These are phyloP conservation scores for Phataginus tricuspis DNA, from an alignment of 2,797 vertebrate genomes.

Conservation along the genomic window DNA sequence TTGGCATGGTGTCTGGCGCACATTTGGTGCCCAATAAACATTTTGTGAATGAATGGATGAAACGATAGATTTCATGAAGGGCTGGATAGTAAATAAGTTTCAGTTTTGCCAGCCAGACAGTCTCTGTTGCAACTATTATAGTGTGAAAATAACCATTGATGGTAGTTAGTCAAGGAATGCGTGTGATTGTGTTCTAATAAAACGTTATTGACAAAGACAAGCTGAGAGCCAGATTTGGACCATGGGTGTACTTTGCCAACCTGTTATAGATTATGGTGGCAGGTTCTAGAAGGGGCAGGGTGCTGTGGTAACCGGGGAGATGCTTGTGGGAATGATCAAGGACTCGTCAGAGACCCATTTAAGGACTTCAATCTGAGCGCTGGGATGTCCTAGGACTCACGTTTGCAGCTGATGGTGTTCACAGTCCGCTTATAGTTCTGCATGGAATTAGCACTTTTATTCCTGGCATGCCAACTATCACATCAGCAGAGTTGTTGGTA, in stretches of 20 bases:
- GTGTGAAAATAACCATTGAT: not conserved
- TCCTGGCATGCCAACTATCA: not conserved
- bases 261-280: not conserved
- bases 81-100: not conserved
- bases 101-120: not conserved
- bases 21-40: not conserved
- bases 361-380: not conserved
- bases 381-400: not conserved
- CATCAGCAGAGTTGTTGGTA: not conserved
- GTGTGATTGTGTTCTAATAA: not conserved
- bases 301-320: not conserved
- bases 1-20: not conserved
- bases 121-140: not conserved
- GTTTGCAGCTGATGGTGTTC: not conserved
- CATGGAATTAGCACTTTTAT: not conserved
- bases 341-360: not conserved
- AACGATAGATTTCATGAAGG: not conserved
- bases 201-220: conserved; percentile 37
- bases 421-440: not conserved
- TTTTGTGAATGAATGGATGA: not conserved
- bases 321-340: not conserved
- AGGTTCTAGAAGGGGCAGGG: not conserved
- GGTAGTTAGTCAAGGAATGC: not conserved
- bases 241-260: not conserved
- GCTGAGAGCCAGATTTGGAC: not conserved